Conservation (phyloP, 2,888 invertebrate species). For the Iselma pallidipennis region DNA sequence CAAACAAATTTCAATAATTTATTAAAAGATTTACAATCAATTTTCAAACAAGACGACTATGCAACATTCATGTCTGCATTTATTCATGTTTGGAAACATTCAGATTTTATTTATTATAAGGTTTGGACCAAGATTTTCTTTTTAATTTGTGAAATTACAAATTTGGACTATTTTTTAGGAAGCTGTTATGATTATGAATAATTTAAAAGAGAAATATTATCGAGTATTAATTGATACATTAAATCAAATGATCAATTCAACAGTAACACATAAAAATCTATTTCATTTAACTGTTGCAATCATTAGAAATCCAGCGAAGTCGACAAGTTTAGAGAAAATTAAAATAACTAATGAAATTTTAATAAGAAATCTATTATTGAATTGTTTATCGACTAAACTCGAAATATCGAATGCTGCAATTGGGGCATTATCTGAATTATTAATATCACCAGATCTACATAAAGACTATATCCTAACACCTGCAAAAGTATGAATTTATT, state of each 20-base stretch:
- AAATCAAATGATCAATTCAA: conserved; percentile 14
- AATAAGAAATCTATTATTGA: conserved; percentile 10
- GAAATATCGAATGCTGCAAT: conserved; percentile 15
- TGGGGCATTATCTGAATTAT: conserved; percentile 12
- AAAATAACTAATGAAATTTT: conserved; percentile 21
- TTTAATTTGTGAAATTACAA: no score
- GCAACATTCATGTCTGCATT: conserved; percentile 21
- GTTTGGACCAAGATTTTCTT: conserved; percentile 1
- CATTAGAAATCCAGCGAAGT: conserved; percentile 8
- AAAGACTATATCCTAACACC: conserved; percentile 10
- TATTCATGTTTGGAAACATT: conserved; percentile 17
- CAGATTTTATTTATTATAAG: conserved; percentile 13
- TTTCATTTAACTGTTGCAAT: conserved; percentile 17
- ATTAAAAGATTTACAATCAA: conserved; percentile 10
- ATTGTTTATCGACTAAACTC: conserved; percentile 13
- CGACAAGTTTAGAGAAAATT: conserved; percentile 12
- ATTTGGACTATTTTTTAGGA: no score
- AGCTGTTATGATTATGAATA: conserved; percentile 19
- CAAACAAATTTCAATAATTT: conserved; percentile 17
- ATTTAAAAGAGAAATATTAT: conserved; percentile 19
- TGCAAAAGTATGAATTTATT: conserved; percentile 3
- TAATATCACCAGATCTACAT: conserved; percentile 16
- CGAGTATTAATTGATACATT: conserved; percentile 13
- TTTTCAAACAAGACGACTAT: conserved; percentile 19
- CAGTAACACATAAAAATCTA: conserved; percentile 7